Evolutionary conservation across 2,113 vertebrate species (phyloP).

Genomic region (Rhynchopsitta pachyrhyncha): DNA sequence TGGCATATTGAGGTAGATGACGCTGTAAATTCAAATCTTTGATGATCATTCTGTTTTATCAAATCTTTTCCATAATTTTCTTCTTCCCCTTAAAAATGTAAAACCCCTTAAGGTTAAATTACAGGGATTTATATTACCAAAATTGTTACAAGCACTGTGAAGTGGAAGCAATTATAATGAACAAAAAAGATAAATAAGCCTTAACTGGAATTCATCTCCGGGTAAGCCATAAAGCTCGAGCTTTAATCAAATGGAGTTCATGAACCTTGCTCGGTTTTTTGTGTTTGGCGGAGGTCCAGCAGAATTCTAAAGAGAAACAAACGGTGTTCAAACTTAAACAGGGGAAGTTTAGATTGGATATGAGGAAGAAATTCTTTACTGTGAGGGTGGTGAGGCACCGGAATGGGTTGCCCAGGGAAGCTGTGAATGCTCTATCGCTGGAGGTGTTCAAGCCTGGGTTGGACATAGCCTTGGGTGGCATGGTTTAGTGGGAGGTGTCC

Average conservation of each 20-base stretch:
- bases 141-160: neutral
- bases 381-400: too few species aligned
- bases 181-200: conserved; percentile 19
- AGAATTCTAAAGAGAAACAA: too few species aligned
- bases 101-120: neutral
- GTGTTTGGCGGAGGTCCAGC: too few species aligned
- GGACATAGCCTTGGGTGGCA: too few species aligned
- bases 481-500: too few species aligned
- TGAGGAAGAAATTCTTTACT: too few species aligned
- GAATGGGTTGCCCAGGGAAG: too few species aligned
- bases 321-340: too few species aligned
- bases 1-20: conserved; percentile 79
- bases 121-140: neutral
- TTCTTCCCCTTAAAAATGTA: neutral
- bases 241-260: conserved; percentile 32
- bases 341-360: too few species aligned
- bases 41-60: neutral
- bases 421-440: too few species aligned
- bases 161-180: neutral
- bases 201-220: neutral
- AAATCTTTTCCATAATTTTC: neutral
- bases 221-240: neutral
- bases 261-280: too few species aligned
- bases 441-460: too few species aligned
- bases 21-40: neutral